Percentiles rank a stretch among this genome's conserved stretches.
Conservation (phyloP, 2,888 invertebrate genomes). For the Trissoscelio sp. region DNA sequence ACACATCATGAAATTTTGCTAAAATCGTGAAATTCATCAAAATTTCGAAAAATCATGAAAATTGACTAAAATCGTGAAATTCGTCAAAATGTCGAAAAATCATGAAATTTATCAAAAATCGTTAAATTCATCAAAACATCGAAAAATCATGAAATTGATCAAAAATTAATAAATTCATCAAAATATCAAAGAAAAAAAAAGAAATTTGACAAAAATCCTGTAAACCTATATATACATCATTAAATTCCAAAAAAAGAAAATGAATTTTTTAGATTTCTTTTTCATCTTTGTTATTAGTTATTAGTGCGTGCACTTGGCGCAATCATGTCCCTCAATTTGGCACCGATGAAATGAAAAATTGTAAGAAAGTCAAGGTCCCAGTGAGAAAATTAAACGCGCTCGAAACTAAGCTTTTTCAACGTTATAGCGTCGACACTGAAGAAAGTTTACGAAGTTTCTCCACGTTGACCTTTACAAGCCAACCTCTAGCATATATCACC, state of each 20-base stretch:
- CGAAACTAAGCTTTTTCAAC: constrained; percentile 44
- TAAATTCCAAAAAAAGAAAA: not conserved
- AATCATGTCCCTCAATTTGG: constrained; percentile 17
- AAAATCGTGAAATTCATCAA: too few species aligned
- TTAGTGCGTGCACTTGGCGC: constrained; percentile 30
- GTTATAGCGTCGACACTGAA: constrained; percentile 34
- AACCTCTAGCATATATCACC: constrained; percentile 64
- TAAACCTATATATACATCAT: not conserved
- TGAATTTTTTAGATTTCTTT: not conserved
- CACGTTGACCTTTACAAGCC: constrained; percentile 57
- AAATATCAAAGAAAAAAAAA: too few species aligned
- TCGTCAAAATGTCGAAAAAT: too few species aligned
- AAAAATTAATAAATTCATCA: too few species aligned
- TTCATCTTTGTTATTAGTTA: constrained; percentile 10
- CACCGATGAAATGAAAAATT: constrained; percentile 31
- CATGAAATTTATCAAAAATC: too few species aligned
- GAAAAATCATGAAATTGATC: too few species aligned
- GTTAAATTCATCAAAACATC: too few species aligned
- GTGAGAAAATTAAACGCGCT: constrained; percentile 41
- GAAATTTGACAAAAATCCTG: not conserved
- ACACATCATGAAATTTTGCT: too few species aligned
- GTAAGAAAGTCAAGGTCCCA: constrained; percentile 54
- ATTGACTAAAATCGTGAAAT: too few species aligned
- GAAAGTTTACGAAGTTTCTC: constrained; percentile 62
- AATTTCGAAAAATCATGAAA: too few species aligned